Base-by-base conservation (phyloP, 2,888 invertebrate species). In the Allacma fusca region DNA sequence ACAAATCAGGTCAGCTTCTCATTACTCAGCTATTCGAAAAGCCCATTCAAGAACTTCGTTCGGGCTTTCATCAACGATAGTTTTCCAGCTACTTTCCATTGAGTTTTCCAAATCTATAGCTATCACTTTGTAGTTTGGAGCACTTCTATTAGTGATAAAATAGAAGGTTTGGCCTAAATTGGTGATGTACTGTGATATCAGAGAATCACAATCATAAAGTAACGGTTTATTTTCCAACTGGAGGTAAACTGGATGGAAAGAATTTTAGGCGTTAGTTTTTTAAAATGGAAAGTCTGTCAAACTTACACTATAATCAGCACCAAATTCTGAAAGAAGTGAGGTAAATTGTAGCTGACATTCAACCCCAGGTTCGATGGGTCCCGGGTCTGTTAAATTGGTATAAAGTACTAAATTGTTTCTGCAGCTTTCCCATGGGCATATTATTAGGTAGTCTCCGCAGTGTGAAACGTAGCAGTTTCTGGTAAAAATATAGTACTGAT, bases 31-130 rank as follows among this genome's bases (percentile, higher is more conserved):
- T 62, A 96, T 94, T 71, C 94, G 92, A 12, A 90, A 89, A 0
- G 92, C 94, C 94, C 95, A 96, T 86, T 96, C 94, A 59, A 99
- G 87, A 0, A 98, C 97, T 87, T 96, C 93, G 77, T 90, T 91
- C 2, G 91, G 87, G 86, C 97, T 91, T 87, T 98, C 95, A 24
- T 91, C 89, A 82, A 98, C 90, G 26, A 98, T 88, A 1, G 92
- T 93, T 40, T 87, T 87, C 97, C 98, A 98, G 83, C 94, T 91
- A 74, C 91, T 91, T 87, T 92, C 90, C 0, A 88, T 88, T 7
- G 91, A 91, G 85, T 92, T 89, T 80, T 91, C 87, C 76, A 95
- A 90, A 87, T 96, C 92, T 82, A 98, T 94, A 83, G 90, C 90
- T 85, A 98, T 91, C 57, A 99, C 89, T 81, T 93, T 91, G 88